Base-by-base conservation (phyloP, 2,113 vertebrate genomes). In the Passer montanus region DNA sequence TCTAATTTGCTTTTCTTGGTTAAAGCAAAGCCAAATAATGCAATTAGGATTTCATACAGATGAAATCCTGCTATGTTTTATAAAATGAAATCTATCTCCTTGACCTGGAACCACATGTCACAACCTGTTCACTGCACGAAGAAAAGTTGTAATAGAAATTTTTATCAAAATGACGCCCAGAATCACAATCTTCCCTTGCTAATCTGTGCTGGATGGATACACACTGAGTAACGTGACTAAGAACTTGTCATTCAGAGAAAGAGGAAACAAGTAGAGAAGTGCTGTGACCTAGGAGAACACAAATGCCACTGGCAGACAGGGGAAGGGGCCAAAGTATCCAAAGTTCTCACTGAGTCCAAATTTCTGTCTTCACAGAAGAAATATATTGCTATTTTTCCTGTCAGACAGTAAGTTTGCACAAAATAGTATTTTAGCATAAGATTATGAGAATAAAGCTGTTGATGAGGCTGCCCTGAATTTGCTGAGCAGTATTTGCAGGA, bases 21-120 rank as follows among this genome's bases (percentile, higher is more conserved):
- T 93, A 68, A 84, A 77, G 27, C 81, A 79, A 95, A 95, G 82
- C 49, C 87, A 93, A 95, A 89, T 53, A 76, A 90, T 69, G 75
- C 49, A 72, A 83, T 92, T 81, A 91, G 62, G 69, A 88, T 92
- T 95, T 89, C 63, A 82, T 44, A 62, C 72, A 89, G 73, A 77
- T 83, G 78, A 81, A 69, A 33, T 81, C 79, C 58, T 0, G 1
- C 66, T 87, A 24, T n/a, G 43, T 87, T 95, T 83, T 43, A 12
- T 79, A 49, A 89, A 74, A 72, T 33, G 6, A 66, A 89, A 96
- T 87, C 81, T 46, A 43, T 66, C 91, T 89, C 69, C 84, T 84
- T 9, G 3, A 66, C 84, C 78, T 91, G 59, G 74, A 91, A 89
- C 53, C 75, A 66, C 53, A 82, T 0, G 0, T n/a, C 43, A 79